Base-by-base conservation (phyloP, 1,140 invertebrate genomes). In the Neodiprion fabricii region DNA sequence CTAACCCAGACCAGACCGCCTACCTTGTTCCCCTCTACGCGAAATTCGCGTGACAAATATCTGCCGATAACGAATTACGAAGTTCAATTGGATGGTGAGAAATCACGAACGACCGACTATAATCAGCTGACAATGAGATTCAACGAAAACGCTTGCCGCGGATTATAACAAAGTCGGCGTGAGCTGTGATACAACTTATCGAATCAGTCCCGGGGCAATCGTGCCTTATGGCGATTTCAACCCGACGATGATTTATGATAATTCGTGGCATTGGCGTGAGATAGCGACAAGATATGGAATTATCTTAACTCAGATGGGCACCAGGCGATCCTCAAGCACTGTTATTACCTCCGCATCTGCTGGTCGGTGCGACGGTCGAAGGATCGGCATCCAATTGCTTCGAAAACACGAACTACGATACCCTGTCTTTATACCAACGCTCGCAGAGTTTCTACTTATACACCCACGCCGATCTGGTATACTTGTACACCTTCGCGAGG, bases 221-320 rank as follows among this genome's bases (percentile, higher is more conserved):
- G 76, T 81, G 78, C 79, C 79, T 81, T 81, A 79, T 81, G 73
- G 80, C 74, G 79, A 79, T 80, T 76, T 78, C 61, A 74, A 68
- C 72, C 47, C 75, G 78, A 73, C 74, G 71, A 78, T 61, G 53
- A 61, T 61, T 61, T 61, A 8, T 61, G 53, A 61, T 61, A 61
- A 61, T 61, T 61, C 73, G 72, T 73, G 75, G 74, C 75, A 76
- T 73, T 80, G 79, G 72, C 53, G 53, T 61, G 53, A 61, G 53
- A 61, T 61, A 75, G 77, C 74, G 71, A 72, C 74, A 76, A 80
- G 80, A 81, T 80, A 77, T 81, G 80, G 79, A 78, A 81, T 81
- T 81, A 81, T 72, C 77, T 80, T 81, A 80, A 78, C 75, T 73
- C 76, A 77, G 78, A 77, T 75, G 79, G 80, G 79, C 78, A 79